Conservation (phyloP, 1,140 invertebrate genomes). For the Temnothorax longispinosus region DNA sequence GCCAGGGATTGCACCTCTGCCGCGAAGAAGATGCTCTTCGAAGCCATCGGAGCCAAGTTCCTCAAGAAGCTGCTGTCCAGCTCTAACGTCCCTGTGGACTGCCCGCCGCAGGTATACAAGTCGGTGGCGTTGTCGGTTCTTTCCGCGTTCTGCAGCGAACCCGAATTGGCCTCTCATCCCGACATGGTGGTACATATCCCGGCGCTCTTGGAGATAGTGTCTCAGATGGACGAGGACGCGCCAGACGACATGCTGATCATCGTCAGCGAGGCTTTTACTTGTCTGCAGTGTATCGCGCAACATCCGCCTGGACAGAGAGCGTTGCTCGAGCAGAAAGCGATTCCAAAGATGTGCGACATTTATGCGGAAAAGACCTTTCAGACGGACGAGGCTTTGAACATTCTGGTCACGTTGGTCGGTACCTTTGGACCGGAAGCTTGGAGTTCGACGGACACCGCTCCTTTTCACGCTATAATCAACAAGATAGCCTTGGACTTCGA, state of each 20-base stretch:
- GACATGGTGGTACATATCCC: slow-evolving; percentile 93
- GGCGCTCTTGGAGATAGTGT: slow-evolving; percentile 93
- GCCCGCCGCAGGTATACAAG: slow-evolving; percentile 94
- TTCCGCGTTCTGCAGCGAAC: slow-evolving; percentile 92
- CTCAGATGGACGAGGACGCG: slow-evolving; percentile 92
- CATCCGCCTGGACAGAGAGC: slow-evolving; percentile 91
- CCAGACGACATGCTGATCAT: slow-evolving; percentile 94
- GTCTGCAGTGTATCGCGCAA: slow-evolving; percentile 91
- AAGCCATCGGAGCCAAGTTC: slow-evolving; percentile 95
- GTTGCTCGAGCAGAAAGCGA: slow-evolving; percentile 91
- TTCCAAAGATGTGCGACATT: slow-evolving; percentile 93
- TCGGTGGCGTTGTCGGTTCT: slow-evolving; percentile 94
- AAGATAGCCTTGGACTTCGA: slow-evolving; percentile 95
- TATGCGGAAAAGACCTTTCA: slow-evolving; percentile 94
- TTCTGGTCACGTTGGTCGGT: slow-evolving; percentile 90
- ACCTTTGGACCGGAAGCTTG: slow-evolving; percentile 90
- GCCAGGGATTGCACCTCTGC: slow-evolving; percentile 90
- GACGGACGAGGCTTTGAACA: slow-evolving; percentile 93
- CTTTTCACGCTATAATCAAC: slow-evolving; percentile 93
- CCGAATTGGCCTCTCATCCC: slow-evolving; percentile 91
- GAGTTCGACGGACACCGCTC: slow-evolving; percentile 89
- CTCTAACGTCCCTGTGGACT: slow-evolving; percentile 91
- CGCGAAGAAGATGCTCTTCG: slow-evolving; percentile 92
- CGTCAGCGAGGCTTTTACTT: slow-evolving; percentile 95
- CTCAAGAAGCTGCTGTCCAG: slow-evolving; percentile 92